Evolutionary conservation across 1,140 invertebrate species (phyloP), one percentile per base, ranked within the genome.

Genomic region (Eubasilissa regina): DNA sequence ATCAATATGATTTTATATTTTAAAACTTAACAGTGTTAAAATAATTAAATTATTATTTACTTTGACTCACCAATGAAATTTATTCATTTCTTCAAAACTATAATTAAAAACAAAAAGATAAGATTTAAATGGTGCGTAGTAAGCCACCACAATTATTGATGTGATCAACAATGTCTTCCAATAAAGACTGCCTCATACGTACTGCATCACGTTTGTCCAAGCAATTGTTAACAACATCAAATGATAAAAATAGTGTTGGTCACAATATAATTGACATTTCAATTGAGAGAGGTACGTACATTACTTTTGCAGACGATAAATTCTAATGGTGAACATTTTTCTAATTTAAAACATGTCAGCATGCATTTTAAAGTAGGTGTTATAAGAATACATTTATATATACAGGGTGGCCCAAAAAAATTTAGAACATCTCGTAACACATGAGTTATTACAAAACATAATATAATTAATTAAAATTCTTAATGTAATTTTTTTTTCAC

Each of bases 201-300:
- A 64, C 60, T 64, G 60, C 60, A 64, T 64, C 35, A 64, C 25
- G 25, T 35, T 64, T 13, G 25, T 13, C 13, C 8, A 64, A 19
- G 4, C 6, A 35, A 64, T 64, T 64, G 60, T 35, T 64, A 44
- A 64, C 19, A 35, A 64, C 19, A 4, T 12, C 25, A n/a, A 9
- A 13, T 35, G 60, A 64, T 64, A 64, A 64, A 64, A 64, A 64
- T 64, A 64, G 13, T 62, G 13, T 13, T 62, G 25, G 19, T 21
- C 12, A 62, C 58, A 62, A 64, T 64, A 43, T 64, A 64, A 64
- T 64, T 64, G 60, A 64, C 60, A 64, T 35, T 35, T 64, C 60
- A 64, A 64, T 64, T 64, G 60, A 13, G 25, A 35, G 25, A 35
- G 25, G 25, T 35, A 35, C 25, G 25, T 35, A 35, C 25, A 35